phyloP scores from a whole-genome alignment of 2,888 invertebrate species.

The Cheilosia vulpina region DNA sequence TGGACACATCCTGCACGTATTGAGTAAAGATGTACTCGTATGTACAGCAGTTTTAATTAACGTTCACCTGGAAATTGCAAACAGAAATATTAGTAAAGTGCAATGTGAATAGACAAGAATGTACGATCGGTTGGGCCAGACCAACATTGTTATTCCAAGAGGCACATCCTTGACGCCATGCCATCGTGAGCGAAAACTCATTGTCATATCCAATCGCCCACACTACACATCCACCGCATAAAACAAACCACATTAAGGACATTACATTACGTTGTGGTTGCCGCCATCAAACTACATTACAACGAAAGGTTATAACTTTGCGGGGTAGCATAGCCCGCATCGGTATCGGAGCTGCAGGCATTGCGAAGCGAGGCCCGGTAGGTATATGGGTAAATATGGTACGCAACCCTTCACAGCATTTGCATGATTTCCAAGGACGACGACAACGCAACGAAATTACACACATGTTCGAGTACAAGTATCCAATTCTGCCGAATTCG shows the following conservation, averaged over 20 bases:
- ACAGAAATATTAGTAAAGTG: conserved; percentile 23
- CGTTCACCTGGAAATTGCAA: conserved; percentile 20
- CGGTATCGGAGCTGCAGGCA: conserved; percentile 39
- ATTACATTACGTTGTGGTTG: conserved; percentile 73
- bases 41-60: conserved; percentile 28
- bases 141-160: conserved; percentile 11
- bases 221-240: conserved; percentile 60
- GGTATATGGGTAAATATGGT: conserved; percentile 32
- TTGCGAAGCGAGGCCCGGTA: conserved; percentile 44
- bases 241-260: conserved; percentile 71
- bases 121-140: neutral
- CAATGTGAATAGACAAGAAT: conserved; percentile 10
- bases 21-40: conserved; percentile 2
- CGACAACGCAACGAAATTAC: conserved; percentile 65
- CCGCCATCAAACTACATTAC: conserved; percentile 74
- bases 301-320: conserved; percentile 72
- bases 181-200: conserved; percentile 55
- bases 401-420: conserved; percentile 64
- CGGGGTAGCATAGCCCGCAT: conserved; percentile 45
- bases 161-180: conserved; percentile 46
- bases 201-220: conserved; percentile 60
- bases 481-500: conserved; percentile 70
- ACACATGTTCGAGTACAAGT: conserved; percentile 60
- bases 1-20: conserved; percentile 5
- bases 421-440: conserved; percentile 70